Base-by-base conservation (phyloP, 1,140 invertebrate species). In the Dufourea novaeangliae region DNA sequence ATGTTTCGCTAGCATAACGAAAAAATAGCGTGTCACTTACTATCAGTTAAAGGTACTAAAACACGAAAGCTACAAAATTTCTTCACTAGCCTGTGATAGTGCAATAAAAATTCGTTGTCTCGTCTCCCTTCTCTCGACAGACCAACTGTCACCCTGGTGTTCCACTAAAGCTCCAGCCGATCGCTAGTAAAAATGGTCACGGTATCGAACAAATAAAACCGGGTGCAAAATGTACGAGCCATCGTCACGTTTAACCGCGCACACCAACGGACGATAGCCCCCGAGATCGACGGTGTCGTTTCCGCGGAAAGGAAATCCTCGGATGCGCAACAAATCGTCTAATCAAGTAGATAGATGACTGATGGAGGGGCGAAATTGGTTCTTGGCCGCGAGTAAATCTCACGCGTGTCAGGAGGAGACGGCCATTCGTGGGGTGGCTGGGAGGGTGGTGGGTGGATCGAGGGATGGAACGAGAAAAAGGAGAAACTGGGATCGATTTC, bases 291-390 rank as follows among this genome's bases (percentile, higher is more conserved):
- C 70, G n/a, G 64, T 50, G 22, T 56, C 20, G 17, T 7, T 6
- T 11, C 54, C 54, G 46, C 46, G 46, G n/a, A 50, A 50, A n/a
- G 46, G 46, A n/a, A 50, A 72, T 74, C 50, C 63, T 22, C 29
- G 27, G 50, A 63, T 32, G 79, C 78, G 59, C 81, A 80, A 84
- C 82, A 85, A 84, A 85, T 85, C 79, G 82, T 52, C 69, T 85
- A 85, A 85, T 85, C 83, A 85, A 78, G 78, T 81, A 84, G 79
- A 85, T 81, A 78, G 80, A 85, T 85, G 83, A 86, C 54, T 73
- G 76, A 86, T 86, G 54, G 37, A 41, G 62, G 63, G 37, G 54
- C 61, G 83, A 85, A 82, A 86, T 86, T 86, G 83, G 79, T 77
- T 86, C 59, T 68, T 75, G 75, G 79, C 71, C 73, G 74, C 74